Evolutionary conservation across 2,888 invertebrate species (phyloP).

Genomic region (Troilus luridus): DNA sequence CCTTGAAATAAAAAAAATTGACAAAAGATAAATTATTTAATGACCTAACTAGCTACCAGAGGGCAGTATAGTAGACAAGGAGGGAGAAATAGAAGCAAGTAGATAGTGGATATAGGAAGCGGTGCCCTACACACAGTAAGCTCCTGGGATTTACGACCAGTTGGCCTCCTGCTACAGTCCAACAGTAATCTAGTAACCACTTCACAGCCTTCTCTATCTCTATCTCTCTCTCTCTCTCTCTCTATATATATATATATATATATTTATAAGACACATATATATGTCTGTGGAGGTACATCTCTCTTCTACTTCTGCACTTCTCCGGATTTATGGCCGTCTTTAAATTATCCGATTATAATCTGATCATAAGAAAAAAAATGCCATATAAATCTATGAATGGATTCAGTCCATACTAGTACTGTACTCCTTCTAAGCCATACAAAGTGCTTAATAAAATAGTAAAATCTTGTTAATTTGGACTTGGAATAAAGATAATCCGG

Average conservation of each 20-base stretch:
- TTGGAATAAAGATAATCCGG: no score
- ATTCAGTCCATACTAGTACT: no score
- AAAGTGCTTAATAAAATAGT: no score
- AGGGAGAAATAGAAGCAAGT: neutral
- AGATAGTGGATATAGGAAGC: neutral
- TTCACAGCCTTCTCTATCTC: neutral
- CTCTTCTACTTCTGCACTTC: slow-evolving; percentile 13
- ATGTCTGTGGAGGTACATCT: no score
- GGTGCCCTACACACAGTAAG: slow-evolving; percentile 21
- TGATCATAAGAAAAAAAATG: no score
- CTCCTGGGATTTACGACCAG: neutral
- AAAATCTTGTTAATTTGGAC: no score
- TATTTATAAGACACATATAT: no score
- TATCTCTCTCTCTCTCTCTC: neutral
- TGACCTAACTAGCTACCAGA: neutral
- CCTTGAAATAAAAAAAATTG: neutral
- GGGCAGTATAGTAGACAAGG: neutral
- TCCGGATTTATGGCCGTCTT: no score
- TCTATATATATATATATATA: no score
- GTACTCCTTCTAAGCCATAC: no score
- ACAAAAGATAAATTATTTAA: neutral
- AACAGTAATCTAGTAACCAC: slow-evolving; percentile 18
- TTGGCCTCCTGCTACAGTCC: neutral
- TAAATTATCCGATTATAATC: no score
- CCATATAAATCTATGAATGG: no score